Evolutionary conservation across 2,888 invertebrate species (phyloP), one percentile per base, ranked within the genome.

Genomic region (Conistra vaccinii): DNA sequence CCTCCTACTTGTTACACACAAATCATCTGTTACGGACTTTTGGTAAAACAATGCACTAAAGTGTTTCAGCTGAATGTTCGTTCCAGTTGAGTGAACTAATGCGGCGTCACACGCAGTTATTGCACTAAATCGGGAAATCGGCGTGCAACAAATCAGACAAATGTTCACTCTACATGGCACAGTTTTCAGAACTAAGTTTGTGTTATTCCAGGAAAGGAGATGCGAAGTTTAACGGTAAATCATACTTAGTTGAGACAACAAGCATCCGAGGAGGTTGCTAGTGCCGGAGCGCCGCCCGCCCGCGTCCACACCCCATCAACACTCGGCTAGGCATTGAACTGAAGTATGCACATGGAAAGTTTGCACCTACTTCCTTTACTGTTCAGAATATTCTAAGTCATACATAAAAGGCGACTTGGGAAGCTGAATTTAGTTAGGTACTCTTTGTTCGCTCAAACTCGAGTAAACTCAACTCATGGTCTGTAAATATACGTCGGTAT

Each of bases 191-290:
- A 90, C 87, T 81, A 91, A 92, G 88, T 93, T 90, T 81, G 86
- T 90, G 89, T 90, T 90, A 91, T 92, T 92, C 88, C 89, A 89
- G 88, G 90, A 90, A 91, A 88, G 88, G 87, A 88, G 88, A 85
- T 85, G 83, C 84, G 79, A 94, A 94, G 92, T 94, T 94, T 90
- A 86, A 86, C 87, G 85, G 91, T 93, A 94, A 92, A 93, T 93
- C 93, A 94, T 90, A 91, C 89, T 91, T 89, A 92, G 90, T 89
- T 89, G 89, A 85, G 89, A 90, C 88, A 91, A 89, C 90, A 90
- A 90, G 88, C 89, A 89, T 90, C 86, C 89, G 88, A 89, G 82
- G 78, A 88, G 84, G 86, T 81, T 80, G 84, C 80, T 84, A 86
- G 82, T 75, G 83, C 74, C 74, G 78, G 57, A 62, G 70, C 70